phyloP scores from a whole-genome alignment of 2,888 invertebrate genomes.

The Catotricha subobsoleta region DNA sequence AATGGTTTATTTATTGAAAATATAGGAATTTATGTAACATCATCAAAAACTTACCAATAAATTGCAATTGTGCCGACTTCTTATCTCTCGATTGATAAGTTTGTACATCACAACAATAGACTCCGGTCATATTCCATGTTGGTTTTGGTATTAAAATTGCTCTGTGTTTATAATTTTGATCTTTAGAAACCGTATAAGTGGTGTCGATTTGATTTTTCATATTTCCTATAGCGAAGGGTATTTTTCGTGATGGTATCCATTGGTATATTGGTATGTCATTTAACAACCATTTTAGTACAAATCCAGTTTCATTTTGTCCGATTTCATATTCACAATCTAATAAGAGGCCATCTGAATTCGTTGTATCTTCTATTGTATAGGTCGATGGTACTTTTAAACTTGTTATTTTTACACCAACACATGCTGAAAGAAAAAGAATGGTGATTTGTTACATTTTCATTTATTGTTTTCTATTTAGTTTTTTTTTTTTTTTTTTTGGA shows the following conservation, averaged over 20 bases:
- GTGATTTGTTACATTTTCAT: background rate
- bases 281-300: slow-evolving; percentile 29
- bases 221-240: slow-evolving; percentile 26
- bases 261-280: slow-evolving; percentile 30
- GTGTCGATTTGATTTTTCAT: slow-evolving; percentile 30
- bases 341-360: slow-evolving; percentile 25
- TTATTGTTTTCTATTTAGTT: too few species aligned
- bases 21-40: too few species aligned
- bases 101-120: slow-evolving; percentile 30
- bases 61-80: slow-evolving; percentile 28
- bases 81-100: slow-evolving; percentile 30
- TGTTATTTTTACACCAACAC: slow-evolving; percentile 22
- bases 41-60: slow-evolving; percentile 21
- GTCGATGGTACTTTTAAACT: slow-evolving; percentile 28
- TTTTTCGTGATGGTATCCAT: slow-evolving; percentile 29
- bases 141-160: slow-evolving; percentile 29
- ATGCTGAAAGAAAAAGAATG: slow-evolving; percentile 4
- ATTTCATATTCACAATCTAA: slow-evolving; percentile 30
- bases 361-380: slow-evolving; percentile 25
- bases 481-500: too few species aligned
- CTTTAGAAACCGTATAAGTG: slow-evolving; percentile 17
- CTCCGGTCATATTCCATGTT: slow-evolving; percentile 31
- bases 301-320: slow-evolving; percentile 24
- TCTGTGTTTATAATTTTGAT: slow-evolving; percentile 23
- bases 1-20: too few species aligned